These are phyloP conservation scores for Macrotrachela quadricornifera DNA, from an alignment of 1,140 invertebrate species.

Conservation along the genomic window DNA sequence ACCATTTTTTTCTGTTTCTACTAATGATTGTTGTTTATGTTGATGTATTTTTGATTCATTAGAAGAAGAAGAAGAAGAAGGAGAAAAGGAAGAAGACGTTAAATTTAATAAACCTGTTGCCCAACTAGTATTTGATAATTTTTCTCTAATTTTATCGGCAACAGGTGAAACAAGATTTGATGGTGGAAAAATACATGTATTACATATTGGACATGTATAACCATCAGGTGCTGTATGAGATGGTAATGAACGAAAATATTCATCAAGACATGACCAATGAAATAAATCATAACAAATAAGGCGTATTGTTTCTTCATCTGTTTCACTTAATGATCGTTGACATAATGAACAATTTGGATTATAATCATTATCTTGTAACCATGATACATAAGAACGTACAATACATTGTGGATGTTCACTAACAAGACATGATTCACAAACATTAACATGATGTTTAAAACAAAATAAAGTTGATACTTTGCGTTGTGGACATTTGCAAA, in stretches of 20 bases:
- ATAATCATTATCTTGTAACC: constrained; percentile 89
- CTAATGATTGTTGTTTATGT: no score
- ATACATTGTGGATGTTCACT: constrained; percentile 89
- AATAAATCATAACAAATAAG: constrained; percentile 48
- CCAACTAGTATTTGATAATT: constrained; percentile 57
- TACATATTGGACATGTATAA: constrained; percentile 64
- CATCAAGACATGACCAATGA: constrained; percentile 69
- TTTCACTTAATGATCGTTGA: constrained; percentile 46
- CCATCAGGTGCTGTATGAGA: constrained; percentile 68
- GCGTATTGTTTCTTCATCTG: constrained; percentile 47
- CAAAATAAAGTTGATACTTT: constrained; percentile 92
- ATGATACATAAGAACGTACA: constrained; percentile 85
- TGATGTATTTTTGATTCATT: no score
- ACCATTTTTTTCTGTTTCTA: no score
- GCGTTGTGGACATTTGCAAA: constrained; percentile 88
- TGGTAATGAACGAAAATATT: constrained; percentile 42
- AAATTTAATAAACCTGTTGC: constrained; percentile 22
- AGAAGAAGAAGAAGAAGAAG: no score
- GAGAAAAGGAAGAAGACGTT: no score
- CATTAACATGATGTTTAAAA: constrained; percentile 91
- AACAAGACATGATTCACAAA: constrained; percentile 91
- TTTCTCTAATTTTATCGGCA: constrained; percentile 53
- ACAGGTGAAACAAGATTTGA: constrained; percentile 63
- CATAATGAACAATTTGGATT: constrained; percentile 71
- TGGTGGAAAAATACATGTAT: constrained; percentile 52